These are phyloP conservation scores for Reticulitermes lucifugus DNA, from an alignment of 2,888 invertebrate genomes.

Conservation along the genomic window DNA sequence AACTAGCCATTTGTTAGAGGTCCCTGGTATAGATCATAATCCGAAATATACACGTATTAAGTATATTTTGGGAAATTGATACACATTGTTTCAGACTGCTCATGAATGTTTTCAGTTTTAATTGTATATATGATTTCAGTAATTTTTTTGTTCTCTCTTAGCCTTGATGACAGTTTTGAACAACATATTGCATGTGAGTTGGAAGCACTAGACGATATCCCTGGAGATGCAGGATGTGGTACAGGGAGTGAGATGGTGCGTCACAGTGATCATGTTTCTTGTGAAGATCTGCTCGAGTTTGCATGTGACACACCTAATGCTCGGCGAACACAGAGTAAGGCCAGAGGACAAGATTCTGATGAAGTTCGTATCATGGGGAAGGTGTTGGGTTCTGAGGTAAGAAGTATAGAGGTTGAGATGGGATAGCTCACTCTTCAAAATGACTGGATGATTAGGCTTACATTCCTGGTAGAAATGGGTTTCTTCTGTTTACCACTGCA, in stretches of 20 bases:
- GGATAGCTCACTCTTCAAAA: no score
- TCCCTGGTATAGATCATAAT: no score
- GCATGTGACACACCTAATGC: slow-evolving; percentile 79
- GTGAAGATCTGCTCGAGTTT: slow-evolving; percentile 91
- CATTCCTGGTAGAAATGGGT: no score
- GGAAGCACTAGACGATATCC: slow-evolving; percentile 70
- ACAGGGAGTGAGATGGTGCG: slow-evolving; percentile 42
- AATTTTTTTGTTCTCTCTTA: background rate
- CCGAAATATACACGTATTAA: no score
- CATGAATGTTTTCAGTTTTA: no score
- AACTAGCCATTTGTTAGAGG: no score
- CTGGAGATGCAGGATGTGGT: slow-evolving; percentile 63
- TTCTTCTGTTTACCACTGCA: no score
- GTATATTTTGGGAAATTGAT: no score
- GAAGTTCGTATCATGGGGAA: slow-evolving; percentile 93
- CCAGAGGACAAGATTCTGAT: slow-evolving; percentile 86
- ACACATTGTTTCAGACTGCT: no score
- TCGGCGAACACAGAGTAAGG: slow-evolving; percentile 73
- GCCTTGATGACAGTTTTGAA: slow-evolving; percentile 66
- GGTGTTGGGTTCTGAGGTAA: slow-evolving; percentile 80
- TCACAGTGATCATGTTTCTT: slow-evolving; percentile 83
- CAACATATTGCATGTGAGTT: slow-evolving; percentile 72
- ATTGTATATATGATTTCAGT: background rate
- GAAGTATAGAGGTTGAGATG: background rate
- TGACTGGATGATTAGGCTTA: no score